Percentiles rank a stretch among this genome's conserved stretches.
Conservation (phyloP, 2,113 vertebrate genomes). For the Myocastor coypus region DNA sequence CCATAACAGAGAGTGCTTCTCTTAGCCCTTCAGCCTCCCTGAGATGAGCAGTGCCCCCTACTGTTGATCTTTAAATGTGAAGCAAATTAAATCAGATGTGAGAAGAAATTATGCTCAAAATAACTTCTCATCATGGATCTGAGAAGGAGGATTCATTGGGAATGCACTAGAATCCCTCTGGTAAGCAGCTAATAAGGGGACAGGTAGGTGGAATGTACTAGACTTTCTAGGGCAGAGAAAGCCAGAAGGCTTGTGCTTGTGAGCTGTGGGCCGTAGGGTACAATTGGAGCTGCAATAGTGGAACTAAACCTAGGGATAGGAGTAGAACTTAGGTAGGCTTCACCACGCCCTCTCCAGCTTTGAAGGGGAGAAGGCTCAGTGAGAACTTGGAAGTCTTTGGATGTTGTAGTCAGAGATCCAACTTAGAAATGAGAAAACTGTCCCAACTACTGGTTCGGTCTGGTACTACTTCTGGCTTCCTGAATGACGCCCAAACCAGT, state of each 20-base stretch:
- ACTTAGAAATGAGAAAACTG: not conserved
- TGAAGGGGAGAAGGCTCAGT: not conserved
- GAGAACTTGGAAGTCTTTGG: not conserved
- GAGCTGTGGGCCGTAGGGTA: not conserved
- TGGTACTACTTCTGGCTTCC: conserved; percentile 12
- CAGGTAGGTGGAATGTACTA: not conserved
- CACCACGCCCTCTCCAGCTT: not conserved
- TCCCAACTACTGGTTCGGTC: not conserved
- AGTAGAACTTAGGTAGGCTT: not conserved
- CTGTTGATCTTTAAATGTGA: not conserved
- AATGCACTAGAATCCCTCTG: not conserved
- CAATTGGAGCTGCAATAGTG: no score
- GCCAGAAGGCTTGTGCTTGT: not conserved
- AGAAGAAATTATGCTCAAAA: conserved; percentile 44
- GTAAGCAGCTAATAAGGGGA: not conserved
- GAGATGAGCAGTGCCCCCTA: not conserved
- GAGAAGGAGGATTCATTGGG: not conserved
- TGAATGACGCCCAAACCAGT: not conserved
- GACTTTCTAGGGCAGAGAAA: not conserved
- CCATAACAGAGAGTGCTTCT: not conserved
- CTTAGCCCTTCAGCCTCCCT: not conserved
- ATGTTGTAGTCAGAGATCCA: not conserved
- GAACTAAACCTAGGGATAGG: not conserved
- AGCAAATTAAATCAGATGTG: conserved; percentile 24
- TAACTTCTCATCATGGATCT: not conserved